phyloP scores from a whole-genome alignment of 1,140 invertebrate species.

The Notospermus geniculatus region DNA sequence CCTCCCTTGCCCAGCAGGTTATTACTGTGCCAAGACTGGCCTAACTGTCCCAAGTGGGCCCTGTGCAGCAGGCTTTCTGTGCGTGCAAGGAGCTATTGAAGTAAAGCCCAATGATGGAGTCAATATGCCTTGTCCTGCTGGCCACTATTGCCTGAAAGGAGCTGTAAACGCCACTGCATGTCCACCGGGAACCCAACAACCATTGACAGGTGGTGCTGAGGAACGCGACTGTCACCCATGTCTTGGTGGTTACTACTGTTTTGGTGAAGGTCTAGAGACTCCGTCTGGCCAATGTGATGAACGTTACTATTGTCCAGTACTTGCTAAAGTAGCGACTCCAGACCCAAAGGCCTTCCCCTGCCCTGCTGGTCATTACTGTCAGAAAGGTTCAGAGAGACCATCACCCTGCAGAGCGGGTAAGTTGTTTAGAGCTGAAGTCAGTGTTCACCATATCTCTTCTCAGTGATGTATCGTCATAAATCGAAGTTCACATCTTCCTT shows the following conservation, averaged over 20 bases:
- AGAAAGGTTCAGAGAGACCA: slow-evolving; percentile 30
- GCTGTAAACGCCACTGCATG: slow-evolving; percentile 29
- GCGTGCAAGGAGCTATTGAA: slow-evolving; percentile 33
- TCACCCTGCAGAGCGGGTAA: slow-evolving; percentile 36
- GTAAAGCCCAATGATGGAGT: slow-evolving; percentile 38
- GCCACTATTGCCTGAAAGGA: slow-evolving; percentile 45
- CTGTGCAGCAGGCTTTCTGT: slow-evolving; percentile 44
- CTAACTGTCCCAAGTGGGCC: slow-evolving; percentile 32
- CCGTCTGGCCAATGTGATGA: slow-evolving; percentile 35
- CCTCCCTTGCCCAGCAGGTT: slow-evolving; percentile 37
- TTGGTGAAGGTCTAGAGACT: slow-evolving; percentile 20
- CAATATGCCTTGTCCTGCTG: slow-evolving; percentile 46
- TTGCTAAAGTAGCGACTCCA: slow-evolving; percentile 29
- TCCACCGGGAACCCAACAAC: slow-evolving; percentile 38
- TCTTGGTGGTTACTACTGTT: slow-evolving; percentile 42
- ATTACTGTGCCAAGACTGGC: slow-evolving; percentile 42
- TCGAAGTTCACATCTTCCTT: too few species aligned
- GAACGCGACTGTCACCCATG: slow-evolving; percentile 40
- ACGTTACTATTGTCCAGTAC: slow-evolving; percentile 44
- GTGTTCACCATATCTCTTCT: too few species aligned
- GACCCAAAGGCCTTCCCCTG: slow-evolving; percentile 34
- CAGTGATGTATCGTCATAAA: too few species aligned
- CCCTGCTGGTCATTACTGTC: slow-evolving; percentile 43
- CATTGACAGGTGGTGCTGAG: slow-evolving; percentile 29
- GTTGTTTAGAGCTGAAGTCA: too few species aligned